phyloP scores from a whole-genome alignment of 1,140 invertebrate genomes.

The Camponotus vicinus region DNA sequence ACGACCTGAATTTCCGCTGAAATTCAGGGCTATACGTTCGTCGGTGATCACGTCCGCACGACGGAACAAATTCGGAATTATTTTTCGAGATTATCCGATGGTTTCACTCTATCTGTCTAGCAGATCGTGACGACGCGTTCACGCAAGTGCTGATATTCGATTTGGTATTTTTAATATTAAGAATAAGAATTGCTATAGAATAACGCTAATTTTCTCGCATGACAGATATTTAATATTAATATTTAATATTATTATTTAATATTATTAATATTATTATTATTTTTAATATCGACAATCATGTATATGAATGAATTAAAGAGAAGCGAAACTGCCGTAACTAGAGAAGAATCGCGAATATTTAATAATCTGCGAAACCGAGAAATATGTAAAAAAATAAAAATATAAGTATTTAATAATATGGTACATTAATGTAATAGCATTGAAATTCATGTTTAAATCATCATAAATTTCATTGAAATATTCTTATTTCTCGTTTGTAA shows the following conservation, averaged over 20 bases:
- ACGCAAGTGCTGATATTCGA: slow-evolving; percentile 11
- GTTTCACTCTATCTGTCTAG: not conserved
- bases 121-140: not conserved
- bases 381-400: not conserved
- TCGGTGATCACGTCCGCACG: slow-evolving; percentile 57
- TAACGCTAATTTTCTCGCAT: not conserved
- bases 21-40: slow-evolving; percentile 36
- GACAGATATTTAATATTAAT: not conserved
- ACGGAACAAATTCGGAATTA: slow-evolving; percentile 65
- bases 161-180: not conserved
- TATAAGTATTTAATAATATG: not conserved
- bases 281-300: no score
- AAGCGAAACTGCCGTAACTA: not conserved
- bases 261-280: no score
- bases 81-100: not conserved
- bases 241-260: no score
- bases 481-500: slow-evolving; percentile 40
- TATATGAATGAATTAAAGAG: no score
- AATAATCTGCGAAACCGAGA: not conserved
- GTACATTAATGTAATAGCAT: not conserved
- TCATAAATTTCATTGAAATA: slow-evolving; percentile 4
- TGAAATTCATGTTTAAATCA: slow-evolving; percentile 13
- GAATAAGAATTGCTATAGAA: not conserved
- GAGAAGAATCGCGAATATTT: not conserved
- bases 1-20: slow-evolving; percentile 65